Conservation (phyloP, 2,113 vertebrate species). For the Pseudorasbora parva region DNA sequence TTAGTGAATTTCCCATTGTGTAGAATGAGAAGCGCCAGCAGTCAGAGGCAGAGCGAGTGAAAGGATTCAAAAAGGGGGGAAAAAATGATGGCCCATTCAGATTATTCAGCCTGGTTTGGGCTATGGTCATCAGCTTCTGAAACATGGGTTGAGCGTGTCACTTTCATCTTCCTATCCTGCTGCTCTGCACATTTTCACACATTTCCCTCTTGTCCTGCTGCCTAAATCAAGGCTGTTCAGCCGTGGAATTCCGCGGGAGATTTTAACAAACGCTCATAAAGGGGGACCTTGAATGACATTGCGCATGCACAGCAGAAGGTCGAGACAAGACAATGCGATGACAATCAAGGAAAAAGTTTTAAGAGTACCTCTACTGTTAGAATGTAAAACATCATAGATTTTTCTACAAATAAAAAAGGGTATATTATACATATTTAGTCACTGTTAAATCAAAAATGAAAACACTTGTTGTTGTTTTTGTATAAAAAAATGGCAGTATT, state of each 20-base stretch:
- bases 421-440: too few relatives aligned
- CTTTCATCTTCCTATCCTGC: constrained; percentile 89
- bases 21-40: constrained; percentile 91
- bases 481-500: too few relatives aligned
- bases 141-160: constrained; percentile 87
- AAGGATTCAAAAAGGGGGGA: constrained; percentile 71
- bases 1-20: constrained; percentile 96
- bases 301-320: neutral
- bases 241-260: constrained; percentile 85
- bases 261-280: constrained; percentile 87
- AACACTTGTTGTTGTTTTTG: too few relatives aligned
- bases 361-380: neutral
- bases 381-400: neutral
- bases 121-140: constrained; percentile 82
- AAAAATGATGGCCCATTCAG: constrained; percentile 92
- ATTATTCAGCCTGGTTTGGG: constrained; percentile 81
- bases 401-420: neutral
- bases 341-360: constrained; percentile 14
- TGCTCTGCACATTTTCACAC: constrained; percentile 72
- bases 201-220: constrained; percentile 62
- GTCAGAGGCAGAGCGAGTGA: constrained; percentile 84
- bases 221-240: constrained; percentile 87
- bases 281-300: constrained; percentile 69
- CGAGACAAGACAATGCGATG: constrained; percentile 13
- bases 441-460: too few relatives aligned